These are phyloP conservation scores for Pontoporia blainvillei DNA, from an alignment of 2,113 vertebrate genomes.

Conservation along the genomic window DNA sequence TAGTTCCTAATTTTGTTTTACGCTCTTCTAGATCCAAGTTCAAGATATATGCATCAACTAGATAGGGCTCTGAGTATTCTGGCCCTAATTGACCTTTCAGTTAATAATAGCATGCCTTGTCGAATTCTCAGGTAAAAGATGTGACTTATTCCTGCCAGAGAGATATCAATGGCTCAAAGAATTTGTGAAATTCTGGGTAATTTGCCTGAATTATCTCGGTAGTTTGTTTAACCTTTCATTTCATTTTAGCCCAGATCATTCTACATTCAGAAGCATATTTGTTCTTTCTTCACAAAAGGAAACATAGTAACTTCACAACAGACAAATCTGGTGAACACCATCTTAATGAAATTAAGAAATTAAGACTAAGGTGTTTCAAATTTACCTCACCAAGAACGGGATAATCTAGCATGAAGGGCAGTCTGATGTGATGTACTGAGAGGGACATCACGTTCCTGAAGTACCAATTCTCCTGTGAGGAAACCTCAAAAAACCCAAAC, in stretches of 20 bases:
- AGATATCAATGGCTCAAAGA: neutral
- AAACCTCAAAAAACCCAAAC: neutral
- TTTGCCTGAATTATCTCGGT: neutral
- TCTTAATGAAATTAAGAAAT: neutral
- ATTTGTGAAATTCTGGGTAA: neutral
- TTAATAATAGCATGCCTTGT: neutral
- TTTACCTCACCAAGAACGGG: neutral
- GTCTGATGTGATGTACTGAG: neutral
- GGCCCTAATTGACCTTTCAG: neutral
- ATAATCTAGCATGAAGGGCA: neutral
- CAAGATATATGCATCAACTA: neutral
- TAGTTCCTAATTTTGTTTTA: neutral
- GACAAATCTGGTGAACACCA: neutral
- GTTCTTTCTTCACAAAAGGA: neutral
- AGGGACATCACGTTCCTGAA: neutral
- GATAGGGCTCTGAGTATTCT: neutral
- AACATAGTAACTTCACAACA: neutral
- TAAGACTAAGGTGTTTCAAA: neutral
- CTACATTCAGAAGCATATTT: neutral
- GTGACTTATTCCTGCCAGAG: neutral
- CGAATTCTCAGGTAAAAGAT: neutral
- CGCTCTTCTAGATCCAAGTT: neutral
- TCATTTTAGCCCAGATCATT: neutral
- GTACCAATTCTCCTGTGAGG: neutral
- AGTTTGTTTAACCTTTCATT: neutral